Percentiles rank a stretch among this genome's conserved stretches.
phyloP scores from a whole-genome alignment of 2,888 invertebrate genomes.

The Caenorhabditis imperialis region DNA sequence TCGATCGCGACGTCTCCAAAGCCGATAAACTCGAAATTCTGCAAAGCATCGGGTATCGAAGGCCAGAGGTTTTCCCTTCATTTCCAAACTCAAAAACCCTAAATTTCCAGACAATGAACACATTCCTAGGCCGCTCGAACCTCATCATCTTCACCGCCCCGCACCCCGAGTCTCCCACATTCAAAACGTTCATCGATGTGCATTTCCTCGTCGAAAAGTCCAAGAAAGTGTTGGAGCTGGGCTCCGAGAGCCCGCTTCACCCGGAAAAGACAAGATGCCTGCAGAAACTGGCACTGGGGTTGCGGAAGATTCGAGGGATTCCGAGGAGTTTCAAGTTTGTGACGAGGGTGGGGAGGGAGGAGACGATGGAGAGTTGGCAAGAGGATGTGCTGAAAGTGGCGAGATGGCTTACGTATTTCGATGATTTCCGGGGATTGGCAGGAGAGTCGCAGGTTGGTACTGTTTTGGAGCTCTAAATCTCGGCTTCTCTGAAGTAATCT shows the following conservation, averaged over 20 bases:
- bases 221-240: neutral
- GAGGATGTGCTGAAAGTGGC: neutral
- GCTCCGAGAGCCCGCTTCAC: neutral
- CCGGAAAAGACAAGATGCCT: neutral
- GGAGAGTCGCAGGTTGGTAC: conserved; percentile 26
- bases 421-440: conserved; percentile 34
- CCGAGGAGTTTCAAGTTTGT: too few species aligned
- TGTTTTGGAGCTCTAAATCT: too few species aligned
- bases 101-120: too few species aligned
- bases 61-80: neutral
- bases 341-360: too few species aligned
- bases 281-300: conserved; percentile 3
- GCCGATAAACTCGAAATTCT: too few species aligned
- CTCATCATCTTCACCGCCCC: too few species aligned
- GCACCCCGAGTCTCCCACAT: neutral
- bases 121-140: neutral
- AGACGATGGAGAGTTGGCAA: neutral
- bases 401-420: conserved; percentile 22
- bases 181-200: conserved; percentile 7
- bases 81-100: too few species aligned
- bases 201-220: conserved; percentile 13
- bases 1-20: neutral
- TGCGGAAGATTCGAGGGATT: neutral
- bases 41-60: too few species aligned
- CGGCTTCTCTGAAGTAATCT: too few species aligned